Base-by-base conservation (phyloP, 2,113 vertebrate species). In the Amphiprion ocellaris region DNA sequence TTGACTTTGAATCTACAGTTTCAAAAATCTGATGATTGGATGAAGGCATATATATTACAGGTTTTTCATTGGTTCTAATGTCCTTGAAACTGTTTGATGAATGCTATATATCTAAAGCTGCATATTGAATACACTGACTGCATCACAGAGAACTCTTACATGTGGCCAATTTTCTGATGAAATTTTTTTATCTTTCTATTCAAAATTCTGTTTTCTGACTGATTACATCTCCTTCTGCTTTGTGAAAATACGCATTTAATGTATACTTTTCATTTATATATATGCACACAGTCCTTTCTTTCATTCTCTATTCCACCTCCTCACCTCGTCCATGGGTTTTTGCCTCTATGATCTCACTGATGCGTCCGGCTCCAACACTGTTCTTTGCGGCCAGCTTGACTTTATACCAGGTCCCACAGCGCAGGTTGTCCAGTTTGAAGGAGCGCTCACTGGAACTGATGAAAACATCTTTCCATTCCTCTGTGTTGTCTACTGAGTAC, bases 331-430 rank as follows among this genome's bases (percentile, higher is more conserved):
- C 97, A 0, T 99, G 97, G 26, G 98, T 99, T 94, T 99, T 99
- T 83, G 97, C 98, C 69, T 99, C 98, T 4, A 99, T 99, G 92
- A 99, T 99, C 94, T 99, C 98, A 12, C 98, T 99, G 95, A 99
- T 99, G 91, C 97, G 97, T 10, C 98, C 98, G 0, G 98, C 97
- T 2, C 98, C 98, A 0, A 99, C 98, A 0, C 97, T 99, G 95
- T 99, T 99, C 94, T 99, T 99, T 81, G 98, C 98, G 0, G 98
- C 98, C 90, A 99, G 92, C 92, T 99, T 99, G 84, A 99, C 97
- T 94, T 99, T 99, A 93, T 99, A 99, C 98, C 98, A 99, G 0
- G 98, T 99, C 81, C 98, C 98, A 0, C 98, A 99, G 85, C 97
- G 96, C 85, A 99, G 95, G 93, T 97, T 97, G 86, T 99, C 98